Conservation (phyloP, 2,888 invertebrate genomes). For the Meiosimyza decipiens region DNA sequence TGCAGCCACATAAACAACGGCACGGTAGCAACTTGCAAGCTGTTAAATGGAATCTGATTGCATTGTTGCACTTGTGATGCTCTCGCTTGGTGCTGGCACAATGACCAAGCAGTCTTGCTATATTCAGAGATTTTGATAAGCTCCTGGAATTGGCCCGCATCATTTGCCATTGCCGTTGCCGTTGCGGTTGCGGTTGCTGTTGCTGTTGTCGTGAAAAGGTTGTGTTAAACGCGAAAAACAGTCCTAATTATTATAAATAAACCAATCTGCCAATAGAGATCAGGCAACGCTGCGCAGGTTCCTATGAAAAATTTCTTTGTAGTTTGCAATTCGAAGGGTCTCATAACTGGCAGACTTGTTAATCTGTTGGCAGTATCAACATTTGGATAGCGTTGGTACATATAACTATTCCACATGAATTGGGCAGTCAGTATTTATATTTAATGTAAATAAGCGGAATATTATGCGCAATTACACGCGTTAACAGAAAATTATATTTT, state of each 20-base stretch:
- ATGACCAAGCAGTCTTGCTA: background rate
- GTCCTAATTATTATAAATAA: conserved; percentile 66
- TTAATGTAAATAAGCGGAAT: no score
- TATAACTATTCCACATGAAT: no score
- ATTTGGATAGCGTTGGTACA: no score
- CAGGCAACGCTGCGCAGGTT: conserved; percentile 44
- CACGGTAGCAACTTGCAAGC: conserved; percentile 29
- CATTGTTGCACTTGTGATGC: conserved; percentile 34
- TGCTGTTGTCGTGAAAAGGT: conserved; percentile 10
- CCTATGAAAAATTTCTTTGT: conserved; percentile 27
- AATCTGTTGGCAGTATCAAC: no score
- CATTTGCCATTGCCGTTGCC: conserved; percentile 28
- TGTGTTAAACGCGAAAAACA: conserved; percentile 43
- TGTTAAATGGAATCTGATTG: conserved; percentile 33
- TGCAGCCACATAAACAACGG: conserved; percentile 13
- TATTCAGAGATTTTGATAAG: conserved; percentile 54
- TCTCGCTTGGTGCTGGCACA: conserved; percentile 15
- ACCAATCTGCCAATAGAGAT: conserved; percentile 65
- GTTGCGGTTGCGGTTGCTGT: background rate
- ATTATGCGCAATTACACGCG: no score
- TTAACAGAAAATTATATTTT: no score
- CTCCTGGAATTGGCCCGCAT: conserved; percentile 50
- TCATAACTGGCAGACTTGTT: no score
- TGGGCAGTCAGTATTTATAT: no score
- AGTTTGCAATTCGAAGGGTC: no score